Evolutionary conservation across 2,888 invertebrate genomes (phyloP).

Genomic region (Sarcophaga carnaria): DNA sequence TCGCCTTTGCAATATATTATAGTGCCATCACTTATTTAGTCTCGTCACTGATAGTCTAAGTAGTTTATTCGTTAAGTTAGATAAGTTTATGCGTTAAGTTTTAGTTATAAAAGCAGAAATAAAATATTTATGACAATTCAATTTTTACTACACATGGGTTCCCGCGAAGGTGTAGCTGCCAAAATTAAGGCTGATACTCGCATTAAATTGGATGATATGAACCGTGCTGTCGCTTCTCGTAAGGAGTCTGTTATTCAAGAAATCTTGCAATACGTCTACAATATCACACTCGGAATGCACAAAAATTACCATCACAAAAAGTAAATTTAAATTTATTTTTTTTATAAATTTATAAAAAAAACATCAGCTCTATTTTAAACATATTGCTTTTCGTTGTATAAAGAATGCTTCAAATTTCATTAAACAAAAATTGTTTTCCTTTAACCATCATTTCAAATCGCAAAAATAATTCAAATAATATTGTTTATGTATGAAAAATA

Average conservation of each 20-base stretch:
- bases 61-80: too few relatives aligned
- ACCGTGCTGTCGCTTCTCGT: slow-evolving; percentile 88
- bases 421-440: too few relatives aligned
- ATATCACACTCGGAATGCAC: slow-evolving; percentile 96
- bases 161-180: slow-evolving; percentile 95
- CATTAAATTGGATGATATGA: slow-evolving; percentile 93
- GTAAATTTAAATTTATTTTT: slow-evolving; percentile 70
- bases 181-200: slow-evolving; percentile 95
- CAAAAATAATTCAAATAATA: background rate
- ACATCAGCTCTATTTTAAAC: slow-evolving; percentile 39
- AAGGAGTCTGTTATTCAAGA: slow-evolving; percentile 90
- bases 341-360: background rate
- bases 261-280: slow-evolving; percentile 92
- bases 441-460: background rate
- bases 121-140: too few relatives aligned
- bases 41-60: too few relatives aligned
- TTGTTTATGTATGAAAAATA: slow-evolving; percentile 1
- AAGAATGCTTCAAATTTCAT: slow-evolving; percentile 27
- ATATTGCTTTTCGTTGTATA: slow-evolving; percentile 21
- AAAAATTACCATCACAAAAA: slow-evolving; percentile 87
- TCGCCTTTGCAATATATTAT: too few relatives aligned
- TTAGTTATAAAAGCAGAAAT: too few relatives aligned
- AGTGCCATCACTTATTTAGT: too few relatives aligned
- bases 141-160: slow-evolving; percentile 89
- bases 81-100: too few relatives aligned